Percentiles rank a stretch among this genome's conserved stretches.
Evolutionary conservation across 2,888 invertebrate species (phyloP).

Genomic region (Didymodactylos carnosus): DNA sequence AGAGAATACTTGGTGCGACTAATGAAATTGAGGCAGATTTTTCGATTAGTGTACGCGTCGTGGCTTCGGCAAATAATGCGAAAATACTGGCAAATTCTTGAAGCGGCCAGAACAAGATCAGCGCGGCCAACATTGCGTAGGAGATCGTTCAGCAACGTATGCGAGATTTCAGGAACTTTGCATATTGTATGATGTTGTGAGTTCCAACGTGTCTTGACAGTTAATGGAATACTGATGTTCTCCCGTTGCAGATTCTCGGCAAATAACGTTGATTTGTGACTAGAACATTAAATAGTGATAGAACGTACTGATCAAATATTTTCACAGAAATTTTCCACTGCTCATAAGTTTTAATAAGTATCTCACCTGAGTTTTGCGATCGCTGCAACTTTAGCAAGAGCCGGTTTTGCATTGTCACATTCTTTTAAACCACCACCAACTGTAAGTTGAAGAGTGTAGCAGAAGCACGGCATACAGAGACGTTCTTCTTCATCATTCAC

Average conservation of each 20-base stretch:
- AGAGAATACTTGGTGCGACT: background rate
- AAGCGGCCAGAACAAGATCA: background rate
- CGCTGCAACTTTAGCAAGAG: background rate
- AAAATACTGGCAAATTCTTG: background rate
- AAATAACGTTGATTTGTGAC: background rate
- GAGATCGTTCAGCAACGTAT: background rate
- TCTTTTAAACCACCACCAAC: slow-evolving; percentile 1
- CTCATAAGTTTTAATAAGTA: no score
- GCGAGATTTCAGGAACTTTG: background rate
- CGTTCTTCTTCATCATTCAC: background rate
- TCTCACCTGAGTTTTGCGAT: background rate
- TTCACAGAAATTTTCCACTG: no score
- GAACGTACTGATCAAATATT: no score
- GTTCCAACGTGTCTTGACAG: background rate
- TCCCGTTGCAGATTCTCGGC: background rate
- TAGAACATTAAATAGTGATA: no score
- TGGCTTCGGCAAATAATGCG: background rate
- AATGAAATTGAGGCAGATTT: background rate
- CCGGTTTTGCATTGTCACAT: background rate
- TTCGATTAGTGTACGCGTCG: background rate
- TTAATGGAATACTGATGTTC: background rate
- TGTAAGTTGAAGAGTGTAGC: background rate
- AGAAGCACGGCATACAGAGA: background rate
- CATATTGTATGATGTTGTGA: background rate
- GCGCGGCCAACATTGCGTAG: background rate